Conservation (phyloP, 1,140 invertebrate species). For the Bombus balteatus region DNA sequence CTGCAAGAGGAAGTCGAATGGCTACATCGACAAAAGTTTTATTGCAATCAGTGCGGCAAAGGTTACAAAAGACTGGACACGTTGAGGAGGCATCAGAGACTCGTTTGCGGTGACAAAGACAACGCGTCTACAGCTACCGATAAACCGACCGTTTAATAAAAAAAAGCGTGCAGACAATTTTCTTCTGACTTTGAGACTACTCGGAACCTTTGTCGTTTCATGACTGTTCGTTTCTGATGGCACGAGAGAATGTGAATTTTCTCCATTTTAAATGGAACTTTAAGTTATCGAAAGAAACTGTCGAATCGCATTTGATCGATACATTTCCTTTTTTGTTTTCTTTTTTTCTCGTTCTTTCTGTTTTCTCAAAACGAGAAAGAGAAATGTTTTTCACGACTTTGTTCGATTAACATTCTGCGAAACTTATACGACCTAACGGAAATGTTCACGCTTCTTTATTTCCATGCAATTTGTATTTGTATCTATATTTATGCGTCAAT, state of each 20-base stretch:
- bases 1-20: constrained; percentile 48
- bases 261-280: too few species aligned
- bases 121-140: constrained; percentile 33
- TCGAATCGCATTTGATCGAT: neutral
- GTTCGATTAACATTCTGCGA: too few species aligned
- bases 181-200: neutral
- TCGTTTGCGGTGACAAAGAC: constrained; percentile 72
- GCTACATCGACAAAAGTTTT: constrained; percentile 66
- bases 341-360: too few species aligned
- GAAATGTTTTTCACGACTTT: neutral
- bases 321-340: neutral
- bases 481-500: constrained; percentile 12
- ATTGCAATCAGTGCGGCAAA: constrained; percentile 81
- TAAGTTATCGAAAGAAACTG: neutral
- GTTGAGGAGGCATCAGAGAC: constrained; percentile 74
- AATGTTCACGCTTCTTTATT: neutral
- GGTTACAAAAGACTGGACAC: constrained; percentile 81
- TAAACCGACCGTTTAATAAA: constrained; percentile 28
- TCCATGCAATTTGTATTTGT: neutral
- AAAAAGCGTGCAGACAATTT: neutral
- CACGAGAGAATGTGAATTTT: neutral
- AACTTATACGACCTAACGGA: neutral
- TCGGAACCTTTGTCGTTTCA: neutral
- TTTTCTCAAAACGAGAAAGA: neutral
- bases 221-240: neutral